Conservation (phyloP, 2,888 invertebrate species). For the Steinernema carpocapsae region DNA sequence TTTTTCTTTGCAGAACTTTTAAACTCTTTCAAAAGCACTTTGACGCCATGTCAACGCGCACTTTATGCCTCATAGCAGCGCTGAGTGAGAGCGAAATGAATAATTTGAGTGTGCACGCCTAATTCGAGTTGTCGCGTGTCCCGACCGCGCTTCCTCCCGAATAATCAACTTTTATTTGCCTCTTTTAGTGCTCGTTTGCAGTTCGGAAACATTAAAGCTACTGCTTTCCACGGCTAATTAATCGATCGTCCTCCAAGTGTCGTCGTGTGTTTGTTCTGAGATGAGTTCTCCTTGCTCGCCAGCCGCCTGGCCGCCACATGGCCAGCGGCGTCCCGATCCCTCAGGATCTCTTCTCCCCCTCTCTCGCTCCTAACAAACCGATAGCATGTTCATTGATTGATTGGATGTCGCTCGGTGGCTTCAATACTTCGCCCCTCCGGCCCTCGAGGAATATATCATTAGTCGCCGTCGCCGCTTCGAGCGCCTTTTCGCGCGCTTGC, state of each 20-base stretch:
- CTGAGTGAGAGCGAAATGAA: slow-evolving; percentile 7
- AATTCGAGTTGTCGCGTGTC: slow-evolving; percentile 6
- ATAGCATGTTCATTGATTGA: slow-evolving; percentile 16
- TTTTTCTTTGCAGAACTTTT: background rate
- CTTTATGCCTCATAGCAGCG: slow-evolving; percentile 7
- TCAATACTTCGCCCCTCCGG: background rate
- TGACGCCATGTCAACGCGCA: background rate
- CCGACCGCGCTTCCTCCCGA: too few species aligned
- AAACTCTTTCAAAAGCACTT: background rate
- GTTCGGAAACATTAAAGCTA: background rate
- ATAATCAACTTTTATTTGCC: too few species aligned
- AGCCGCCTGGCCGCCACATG: slow-evolving; percentile 7
- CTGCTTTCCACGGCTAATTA: background rate
- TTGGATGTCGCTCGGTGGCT: background rate
- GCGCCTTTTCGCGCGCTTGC: slow-evolving; percentile 13
- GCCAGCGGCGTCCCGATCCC: background rate
- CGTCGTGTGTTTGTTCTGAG: too few species aligned
- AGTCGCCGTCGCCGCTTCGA: slow-evolving; percentile 14
- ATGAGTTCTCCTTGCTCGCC: too few species aligned
- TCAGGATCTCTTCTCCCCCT: background rate
- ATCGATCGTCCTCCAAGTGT: background rate
- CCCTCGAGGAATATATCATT: slow-evolving; percentile 24
- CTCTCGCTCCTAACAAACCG: background rate
- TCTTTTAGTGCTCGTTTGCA: too few species aligned
- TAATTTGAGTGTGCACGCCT: slow-evolving; percentile 26